A percentile compares a stretch with the other conserved stretches of the same genome.
Conservation (phyloP, 2,888 invertebrate genomes). For the Leptinotarsa peninsularis region DNA sequence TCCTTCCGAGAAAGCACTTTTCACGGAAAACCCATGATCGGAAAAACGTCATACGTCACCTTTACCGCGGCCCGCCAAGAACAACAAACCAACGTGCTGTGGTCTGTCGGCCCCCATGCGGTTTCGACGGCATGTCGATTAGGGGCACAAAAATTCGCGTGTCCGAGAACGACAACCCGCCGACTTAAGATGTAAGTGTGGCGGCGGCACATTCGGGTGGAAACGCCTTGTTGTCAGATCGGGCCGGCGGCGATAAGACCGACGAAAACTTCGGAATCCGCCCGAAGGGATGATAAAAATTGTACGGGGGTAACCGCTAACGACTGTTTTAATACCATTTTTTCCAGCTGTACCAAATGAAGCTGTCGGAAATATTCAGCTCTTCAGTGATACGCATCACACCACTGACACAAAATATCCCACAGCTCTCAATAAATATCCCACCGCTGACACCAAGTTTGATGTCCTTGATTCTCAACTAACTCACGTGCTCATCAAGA, state of each 20-base stretch:
- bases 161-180: slow-evolving; percentile 44
- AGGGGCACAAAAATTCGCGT: slow-evolving; percentile 37
- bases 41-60: not conserved
- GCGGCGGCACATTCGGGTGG: slow-evolving; percentile 40
- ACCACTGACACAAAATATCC: too few species aligned
- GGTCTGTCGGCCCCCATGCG: slow-evolving; percentile 16
- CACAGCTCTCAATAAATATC: too few species aligned
- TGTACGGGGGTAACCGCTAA: slow-evolving; percentile 54
- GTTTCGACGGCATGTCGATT: slow-evolving; percentile 20
- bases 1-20: slow-evolving; percentile 3
- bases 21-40: slow-evolving; percentile 26
- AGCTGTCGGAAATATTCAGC: too few species aligned
- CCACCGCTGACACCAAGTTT: too few species aligned
- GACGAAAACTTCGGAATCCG: slow-evolving; percentile 24
- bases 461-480: too few species aligned
- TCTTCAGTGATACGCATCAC: too few species aligned
- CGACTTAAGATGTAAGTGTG: slow-evolving; percentile 33
- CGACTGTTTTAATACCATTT: not conserved
- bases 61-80: not conserved
- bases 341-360: too few species aligned
- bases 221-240: slow-evolving; percentile 46
- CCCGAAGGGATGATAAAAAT: slow-evolving; percentile 61
- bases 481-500: too few species aligned
- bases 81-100: slow-evolving; percentile 1
- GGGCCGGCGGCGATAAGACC: slow-evolving; percentile 65